Evolutionary conservation across 2,113 vertebrate genomes (phyloP).

Genomic region (Dendrocopos noguchii): DNA sequence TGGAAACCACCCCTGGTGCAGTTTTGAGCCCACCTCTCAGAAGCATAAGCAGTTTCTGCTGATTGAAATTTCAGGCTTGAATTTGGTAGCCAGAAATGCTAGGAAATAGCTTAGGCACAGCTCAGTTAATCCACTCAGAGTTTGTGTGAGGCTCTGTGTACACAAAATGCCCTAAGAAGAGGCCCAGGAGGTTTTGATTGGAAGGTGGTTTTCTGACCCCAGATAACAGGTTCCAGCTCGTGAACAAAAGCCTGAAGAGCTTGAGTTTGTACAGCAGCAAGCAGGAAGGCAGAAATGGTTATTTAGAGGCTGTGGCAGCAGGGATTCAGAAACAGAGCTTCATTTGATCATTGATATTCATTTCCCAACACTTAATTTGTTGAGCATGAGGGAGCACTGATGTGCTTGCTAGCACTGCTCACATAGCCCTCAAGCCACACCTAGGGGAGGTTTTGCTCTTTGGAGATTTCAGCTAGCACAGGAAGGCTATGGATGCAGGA

Average conservation of each 20-base stretch:
- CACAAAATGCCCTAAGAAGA: neutral
- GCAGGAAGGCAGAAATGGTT: slow-evolving; percentile 7
- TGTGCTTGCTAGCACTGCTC: slow-evolving; percentile 1
- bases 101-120: slow-evolving; percentile 44
- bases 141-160: neutral
- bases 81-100: slow-evolving; percentile 36
- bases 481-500: neutral
- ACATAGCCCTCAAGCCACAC: slow-evolving; percentile 3
- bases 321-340: slow-evolving; percentile 20
- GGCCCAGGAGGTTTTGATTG: neutral
- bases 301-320: neutral
- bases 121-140: slow-evolving; percentile 11
- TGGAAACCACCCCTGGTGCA: neutral
- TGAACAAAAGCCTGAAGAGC: neutral
- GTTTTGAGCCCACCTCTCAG: neutral
- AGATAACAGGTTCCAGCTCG: neutral
- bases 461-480: slow-evolving; percentile 36
- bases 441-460: neutral
- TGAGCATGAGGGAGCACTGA: slow-evolving; percentile 41
- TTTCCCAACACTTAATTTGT: slow-evolving; percentile 52
- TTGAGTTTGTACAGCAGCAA: neutral
- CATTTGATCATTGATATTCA: slow-evolving; percentile 59
- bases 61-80: slow-evolving; percentile 23
- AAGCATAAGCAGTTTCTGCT: neutral
- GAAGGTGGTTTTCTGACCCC: neutral